Percentiles rank a stretch among this genome's conserved stretches.
Conservation (phyloP, 2,888 invertebrate genomes). For the Phaedon cochleariae region DNA sequence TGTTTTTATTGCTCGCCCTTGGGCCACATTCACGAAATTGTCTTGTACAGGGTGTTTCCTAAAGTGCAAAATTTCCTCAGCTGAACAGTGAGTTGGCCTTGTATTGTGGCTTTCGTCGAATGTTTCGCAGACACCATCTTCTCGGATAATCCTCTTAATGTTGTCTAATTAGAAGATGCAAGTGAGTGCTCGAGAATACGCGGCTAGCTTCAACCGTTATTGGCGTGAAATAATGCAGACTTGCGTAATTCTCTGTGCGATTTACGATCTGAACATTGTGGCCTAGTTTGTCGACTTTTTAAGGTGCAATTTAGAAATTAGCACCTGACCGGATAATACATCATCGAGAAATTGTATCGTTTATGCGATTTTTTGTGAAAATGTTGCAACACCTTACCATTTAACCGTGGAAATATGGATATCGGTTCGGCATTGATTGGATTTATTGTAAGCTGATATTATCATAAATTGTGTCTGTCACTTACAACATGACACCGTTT, state of each 20-base stretch:
- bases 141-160: slow-evolving; percentile 13
- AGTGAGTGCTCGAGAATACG: background rate
- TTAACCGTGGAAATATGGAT: background rate
- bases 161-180: slow-evolving; percentile 18
- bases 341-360: slow-evolving; percentile 9
- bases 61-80: background rate
- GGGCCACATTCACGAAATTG: slow-evolving; percentile 25
- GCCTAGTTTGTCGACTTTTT: slow-evolving; percentile 11
- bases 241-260: slow-evolving; percentile 9
- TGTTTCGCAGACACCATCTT: slow-evolving; percentile 17
- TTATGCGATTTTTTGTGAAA: background rate
- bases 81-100: slow-evolving; percentile 4
- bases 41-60: background rate
- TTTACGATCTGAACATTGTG: slow-evolving; percentile 6
- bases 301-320: slow-evolving; percentile 1
- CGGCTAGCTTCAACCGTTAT: background rate
- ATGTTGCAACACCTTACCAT: background rate
- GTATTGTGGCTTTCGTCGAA: slow-evolving; percentile 19
- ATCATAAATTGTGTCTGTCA: background rate
- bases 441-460: background rate
- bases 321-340: background rate
- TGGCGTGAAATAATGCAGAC: slow-evolving; percentile 11
- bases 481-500: background rate
- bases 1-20: slow-evolving; percentile 29
- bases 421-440: background rate